These are phyloP conservation scores for Notamacropus eugenii DNA, from an alignment of 2,797 vertebrate species.

Conservation along the genomic window DNA sequence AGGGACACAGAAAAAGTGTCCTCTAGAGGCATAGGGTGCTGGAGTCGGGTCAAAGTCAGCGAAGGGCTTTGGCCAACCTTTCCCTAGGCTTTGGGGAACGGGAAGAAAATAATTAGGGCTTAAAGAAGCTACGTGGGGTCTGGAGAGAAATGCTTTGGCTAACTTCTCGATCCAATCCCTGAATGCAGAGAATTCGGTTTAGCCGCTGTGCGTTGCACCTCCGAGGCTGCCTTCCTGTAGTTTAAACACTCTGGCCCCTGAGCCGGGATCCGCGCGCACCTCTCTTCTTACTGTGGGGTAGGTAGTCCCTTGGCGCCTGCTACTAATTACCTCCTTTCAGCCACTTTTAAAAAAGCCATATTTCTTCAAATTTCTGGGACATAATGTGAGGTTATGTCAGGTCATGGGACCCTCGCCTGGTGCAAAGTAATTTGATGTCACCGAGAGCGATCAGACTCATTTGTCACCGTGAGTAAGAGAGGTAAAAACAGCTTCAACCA, in stretches of 20 bases:
- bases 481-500: background rate
- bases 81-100: constrained; percentile 20
- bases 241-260: constrained; percentile 50
- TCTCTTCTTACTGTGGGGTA: constrained; percentile 69
- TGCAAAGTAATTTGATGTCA: constrained; percentile 72
- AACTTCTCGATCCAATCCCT: constrained; percentile 48
- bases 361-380: constrained; percentile 81
- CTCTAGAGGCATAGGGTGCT: background rate
- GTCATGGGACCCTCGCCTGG: constrained; percentile 72
- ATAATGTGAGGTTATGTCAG: constrained; percentile 75
- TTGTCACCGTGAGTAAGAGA: constrained; percentile 67
- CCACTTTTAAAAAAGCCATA: constrained; percentile 80
- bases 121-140: constrained; percentile 49
- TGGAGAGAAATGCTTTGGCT: constrained; percentile 20
- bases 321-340: constrained; percentile 83
- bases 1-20: background rate
- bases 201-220: constrained; percentile 30
- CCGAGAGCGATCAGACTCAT: constrained; percentile 67
- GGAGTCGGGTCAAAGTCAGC: background rate
- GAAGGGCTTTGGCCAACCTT: background rate
- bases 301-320: constrained; percentile 73
- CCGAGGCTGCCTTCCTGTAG: constrained; percentile 61
- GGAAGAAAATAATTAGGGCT: constrained; percentile 52
- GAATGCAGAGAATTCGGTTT: constrained; percentile 27
- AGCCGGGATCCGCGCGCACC: background rate